These are phyloP conservation scores for Eudemis profundana DNA, from an alignment of 2,888 invertebrate species.

Conservation along the genomic window DNA sequence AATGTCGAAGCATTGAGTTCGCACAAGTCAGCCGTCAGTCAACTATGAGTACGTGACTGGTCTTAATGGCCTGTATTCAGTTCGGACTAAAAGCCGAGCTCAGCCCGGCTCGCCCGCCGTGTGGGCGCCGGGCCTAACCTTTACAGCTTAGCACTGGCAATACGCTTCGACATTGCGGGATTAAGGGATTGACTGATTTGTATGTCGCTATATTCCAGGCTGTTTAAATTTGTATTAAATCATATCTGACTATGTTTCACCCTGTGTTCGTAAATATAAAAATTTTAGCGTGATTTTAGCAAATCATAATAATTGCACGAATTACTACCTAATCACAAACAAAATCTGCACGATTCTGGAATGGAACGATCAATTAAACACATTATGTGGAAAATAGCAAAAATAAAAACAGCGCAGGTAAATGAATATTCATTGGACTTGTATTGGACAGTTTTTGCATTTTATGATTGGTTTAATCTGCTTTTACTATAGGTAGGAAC, in stretches of 20 bases:
- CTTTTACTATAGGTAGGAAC: background rate
- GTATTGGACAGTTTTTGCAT: conserved; percentile 26
- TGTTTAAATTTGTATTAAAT: too few species aligned
- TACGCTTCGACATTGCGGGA: background rate
- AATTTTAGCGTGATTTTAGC: too few species aligned
- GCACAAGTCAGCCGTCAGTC: conserved; percentile 6
- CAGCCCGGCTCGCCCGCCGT: background rate
- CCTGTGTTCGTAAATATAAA: too few species aligned
- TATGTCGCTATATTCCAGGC: background rate
- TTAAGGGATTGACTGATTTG: background rate
- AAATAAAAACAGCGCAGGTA: background rate
- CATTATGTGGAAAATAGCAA: background rate
- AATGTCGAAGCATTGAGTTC: too few species aligned
- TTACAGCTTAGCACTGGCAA: conserved; percentile 1
- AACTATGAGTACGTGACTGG: background rate
- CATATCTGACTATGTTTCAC: too few species aligned
- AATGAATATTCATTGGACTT: conserved; percentile 22
- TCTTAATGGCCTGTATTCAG: conserved; percentile 6
- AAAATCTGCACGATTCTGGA: background rate
- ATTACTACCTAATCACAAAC: background rate
- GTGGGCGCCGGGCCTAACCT: background rate
- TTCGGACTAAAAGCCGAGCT: background rate
- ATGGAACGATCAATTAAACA: background rate
- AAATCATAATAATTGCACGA: too few species aligned
- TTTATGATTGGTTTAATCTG: conserved; percentile 28